Evolutionary conservation across 2,888 invertebrate species (phyloP).

Genomic region (Monoplex corrugatus): DNA sequence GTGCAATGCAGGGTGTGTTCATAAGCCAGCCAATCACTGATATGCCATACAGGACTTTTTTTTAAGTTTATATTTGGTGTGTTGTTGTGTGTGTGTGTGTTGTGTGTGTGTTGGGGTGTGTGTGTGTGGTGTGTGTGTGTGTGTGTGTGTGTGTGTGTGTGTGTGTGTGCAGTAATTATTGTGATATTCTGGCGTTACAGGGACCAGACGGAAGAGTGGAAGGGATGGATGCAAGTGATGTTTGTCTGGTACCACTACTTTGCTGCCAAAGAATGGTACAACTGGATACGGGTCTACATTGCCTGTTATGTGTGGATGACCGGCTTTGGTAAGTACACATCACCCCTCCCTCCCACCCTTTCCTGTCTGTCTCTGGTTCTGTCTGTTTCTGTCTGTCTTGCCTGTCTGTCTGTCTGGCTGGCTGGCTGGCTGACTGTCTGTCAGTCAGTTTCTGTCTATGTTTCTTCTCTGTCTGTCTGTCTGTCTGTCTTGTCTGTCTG

Average conservation of each 20-base stretch:
- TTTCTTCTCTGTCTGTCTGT: background rate
- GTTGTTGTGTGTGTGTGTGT: background rate
- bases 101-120: background rate
- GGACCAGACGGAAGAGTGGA: constrained; percentile 79
- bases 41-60: no score
- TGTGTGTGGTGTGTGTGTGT: background rate
- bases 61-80: background rate
- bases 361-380: background rate
- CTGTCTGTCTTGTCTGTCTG: background rate
- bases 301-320: constrained; percentile 78
- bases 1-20: no score
- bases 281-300: constrained; percentile 74
- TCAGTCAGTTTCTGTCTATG: background rate
- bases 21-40: no score
- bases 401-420: background rate
- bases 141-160: background rate
- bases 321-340: constrained; percentile 69
- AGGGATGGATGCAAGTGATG: constrained; percentile 75
- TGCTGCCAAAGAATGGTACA: constrained; percentile 74
- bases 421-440: background rate
- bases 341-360: no score
- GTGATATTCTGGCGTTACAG: constrained; percentile 53
- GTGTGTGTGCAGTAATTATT: background rate
- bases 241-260: constrained; percentile 78
- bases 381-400: background rate